Evolutionary conservation across 2,113 vertebrate genomes (phyloP).

Genomic region (Phainopepla nitens): DNA sequence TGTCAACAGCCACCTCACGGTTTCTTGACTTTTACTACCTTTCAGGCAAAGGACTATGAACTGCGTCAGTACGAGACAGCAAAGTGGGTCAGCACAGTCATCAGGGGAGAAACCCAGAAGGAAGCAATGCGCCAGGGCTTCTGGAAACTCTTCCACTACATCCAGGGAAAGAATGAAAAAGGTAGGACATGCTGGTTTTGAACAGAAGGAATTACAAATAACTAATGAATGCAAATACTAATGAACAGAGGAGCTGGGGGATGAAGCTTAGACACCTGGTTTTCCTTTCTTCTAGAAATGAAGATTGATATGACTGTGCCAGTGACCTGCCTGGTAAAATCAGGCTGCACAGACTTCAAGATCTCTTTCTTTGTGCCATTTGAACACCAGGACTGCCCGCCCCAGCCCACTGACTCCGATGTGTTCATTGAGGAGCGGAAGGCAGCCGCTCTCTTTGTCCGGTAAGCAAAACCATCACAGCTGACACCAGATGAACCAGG

Average conservation of each 20-base stretch:
- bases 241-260: fast-evolving
- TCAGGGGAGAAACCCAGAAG: conserved; percentile 26
- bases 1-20: background rate
- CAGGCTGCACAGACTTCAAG: conserved; percentile 73
- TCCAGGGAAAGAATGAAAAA: conserved; percentile 51
- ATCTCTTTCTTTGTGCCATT: conserved; percentile 81
- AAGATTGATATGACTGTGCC: conserved; percentile 84
- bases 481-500: background rate
- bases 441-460: conserved; percentile 75
- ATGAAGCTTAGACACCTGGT: background rate
- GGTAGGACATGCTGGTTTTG: background rate
- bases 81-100: conserved; percentile 41
- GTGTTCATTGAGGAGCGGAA: conserved; percentile 77
- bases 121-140: conserved; percentile 44
- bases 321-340: conserved; percentile 73
- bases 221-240: fast-evolving
- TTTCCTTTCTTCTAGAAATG: conserved; percentile 52
- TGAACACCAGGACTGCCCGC: conserved; percentile 73
- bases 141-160: conserved; percentile 61
- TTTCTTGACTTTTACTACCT: background rate
- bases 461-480: conserved; percentile 44
- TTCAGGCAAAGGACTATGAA: conserved; percentile 40
- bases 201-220: background rate
- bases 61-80: conserved; percentile 6
- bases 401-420: conserved; percentile 58